Conservation (phyloP, 2,888 invertebrate species). For the Heliconius sara region DNA sequence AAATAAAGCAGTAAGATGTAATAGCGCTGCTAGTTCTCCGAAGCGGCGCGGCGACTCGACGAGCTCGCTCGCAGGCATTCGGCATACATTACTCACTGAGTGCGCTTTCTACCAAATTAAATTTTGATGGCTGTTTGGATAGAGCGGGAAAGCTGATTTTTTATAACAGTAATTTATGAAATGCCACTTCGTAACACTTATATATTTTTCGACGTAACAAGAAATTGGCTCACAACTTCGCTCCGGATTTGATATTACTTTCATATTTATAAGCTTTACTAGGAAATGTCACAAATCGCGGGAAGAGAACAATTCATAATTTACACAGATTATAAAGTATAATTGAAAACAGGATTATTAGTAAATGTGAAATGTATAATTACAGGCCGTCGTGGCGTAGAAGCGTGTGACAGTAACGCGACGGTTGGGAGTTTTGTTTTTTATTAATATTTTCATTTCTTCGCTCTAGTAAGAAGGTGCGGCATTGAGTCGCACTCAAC, state of each 20-base stretch:
- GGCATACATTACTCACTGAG: conserved; percentile 72
- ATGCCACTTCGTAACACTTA: conserved; percentile 50
- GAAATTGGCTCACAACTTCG: conserved; percentile 43
- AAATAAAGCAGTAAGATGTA: conserved; percentile 33
- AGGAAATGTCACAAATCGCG: conserved; percentile 1
- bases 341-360: neutral
- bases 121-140: conserved; percentile 74
- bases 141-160: conserved; percentile 63
- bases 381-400: too few species aligned
- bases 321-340: neutral
- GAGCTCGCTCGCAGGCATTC: conserved; percentile 55
- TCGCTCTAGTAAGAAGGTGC: too few species aligned
- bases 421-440: neutral
- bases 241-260: conserved; percentile 35
- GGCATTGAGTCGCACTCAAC: too few species aligned
- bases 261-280: conserved; percentile 26
- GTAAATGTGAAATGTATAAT: neutral
- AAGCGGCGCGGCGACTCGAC: conserved; percentile 33
- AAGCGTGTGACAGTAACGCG: too few species aligned
- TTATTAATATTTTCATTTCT: too few species aligned
- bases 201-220: conserved; percentile 47
- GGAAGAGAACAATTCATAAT: neutral
- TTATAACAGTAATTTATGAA: conserved; percentile 62
- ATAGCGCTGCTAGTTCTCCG: conserved; percentile 28
- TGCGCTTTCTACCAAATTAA: conserved; percentile 79